Evolutionary conservation across 2,888 invertebrate genomes (phyloP), one percentile per base, ranked within the genome.

Genomic region (Silvanus unidentatus): DNA sequence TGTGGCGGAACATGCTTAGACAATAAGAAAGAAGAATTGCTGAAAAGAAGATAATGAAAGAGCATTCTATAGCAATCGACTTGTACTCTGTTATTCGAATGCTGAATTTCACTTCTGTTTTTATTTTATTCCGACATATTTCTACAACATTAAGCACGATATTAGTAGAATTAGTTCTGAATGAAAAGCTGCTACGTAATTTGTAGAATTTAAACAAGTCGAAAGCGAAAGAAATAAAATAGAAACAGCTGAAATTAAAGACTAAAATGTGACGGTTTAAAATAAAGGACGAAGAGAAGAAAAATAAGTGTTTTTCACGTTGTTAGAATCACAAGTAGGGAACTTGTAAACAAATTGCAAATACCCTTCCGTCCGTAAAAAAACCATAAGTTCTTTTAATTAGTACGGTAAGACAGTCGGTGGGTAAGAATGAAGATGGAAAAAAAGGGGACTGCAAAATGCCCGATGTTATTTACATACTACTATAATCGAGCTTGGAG

Each of bases 321-420:
- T 59, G 53, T 43, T 52, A 44, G 65, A 66, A 66, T 65, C 55
- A 54, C 59, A 56, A 63, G 49, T 53, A 57, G 58, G 57, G 53
- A 12, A 37, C 37, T 37, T 37, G 37, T 37, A 63, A 64, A 65
- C 62, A 64, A 65, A 66, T 63, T 65, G 62, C 64, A 55, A 57
- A 64, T 59, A 64, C 63, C 60, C 61, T 58, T 62, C 58, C 56
- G 59, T 55, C 60, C 59, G 60, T 62, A 62, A 62, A 65, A 64
- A 62, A 60, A 59, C 62, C 64, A 64, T 68, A 68, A 69, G 67
- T 69, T 67, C 63, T 68, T 69, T 70, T 70, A 70, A 70, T 70
- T 70, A 68, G 68, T 63, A 59, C 57, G 56, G 55, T 52, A 47
- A 55, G 57, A 56, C 54, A 54, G 58, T 57, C 55, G 56, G 16